phyloP scores from a whole-genome alignment of 2,797 vertebrate species.

The Corythornis leucogaster region DNA sequence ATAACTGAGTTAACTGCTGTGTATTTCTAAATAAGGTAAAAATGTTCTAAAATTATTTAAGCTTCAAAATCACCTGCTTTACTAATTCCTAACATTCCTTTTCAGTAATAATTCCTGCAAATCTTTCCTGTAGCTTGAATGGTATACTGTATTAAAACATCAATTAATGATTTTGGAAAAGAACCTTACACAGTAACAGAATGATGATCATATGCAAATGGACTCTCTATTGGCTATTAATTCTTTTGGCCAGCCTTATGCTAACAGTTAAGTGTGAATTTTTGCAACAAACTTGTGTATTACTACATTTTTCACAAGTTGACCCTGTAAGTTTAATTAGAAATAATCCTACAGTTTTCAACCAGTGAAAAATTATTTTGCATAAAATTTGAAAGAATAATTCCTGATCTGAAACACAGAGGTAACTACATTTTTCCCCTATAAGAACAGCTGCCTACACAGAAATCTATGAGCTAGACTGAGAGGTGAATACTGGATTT shows the following conservation, averaged over 20 bases:
- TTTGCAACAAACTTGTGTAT: background rate
- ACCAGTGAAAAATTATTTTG: background rate
- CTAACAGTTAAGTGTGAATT: background rate
- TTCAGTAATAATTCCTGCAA: background rate
- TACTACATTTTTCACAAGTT: background rate
- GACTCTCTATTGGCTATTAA: background rate
- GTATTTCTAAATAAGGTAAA: background rate
- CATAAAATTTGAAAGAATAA: background rate
- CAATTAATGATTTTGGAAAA: background rate
- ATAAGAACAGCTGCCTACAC: background rate
- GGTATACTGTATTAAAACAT: background rate
- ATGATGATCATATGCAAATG: background rate
- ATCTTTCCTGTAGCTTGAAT: background rate
- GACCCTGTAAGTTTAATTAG: background rate
- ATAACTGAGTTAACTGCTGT: background rate
- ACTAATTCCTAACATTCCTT: background rate
- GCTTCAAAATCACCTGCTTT: background rate
- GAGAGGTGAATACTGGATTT: background rate
- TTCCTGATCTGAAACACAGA: background rate
- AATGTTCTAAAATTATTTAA: background rate
- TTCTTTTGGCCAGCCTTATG: background rate
- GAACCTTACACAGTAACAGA: background rate
- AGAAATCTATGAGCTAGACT: background rate
- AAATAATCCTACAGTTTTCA: background rate
- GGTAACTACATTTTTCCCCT: background rate